These are phyloP conservation scores for Phyllopteryx taeniolatus DNA, from an alignment of 2,113 vertebrate genomes.

Conservation along the genomic window DNA sequence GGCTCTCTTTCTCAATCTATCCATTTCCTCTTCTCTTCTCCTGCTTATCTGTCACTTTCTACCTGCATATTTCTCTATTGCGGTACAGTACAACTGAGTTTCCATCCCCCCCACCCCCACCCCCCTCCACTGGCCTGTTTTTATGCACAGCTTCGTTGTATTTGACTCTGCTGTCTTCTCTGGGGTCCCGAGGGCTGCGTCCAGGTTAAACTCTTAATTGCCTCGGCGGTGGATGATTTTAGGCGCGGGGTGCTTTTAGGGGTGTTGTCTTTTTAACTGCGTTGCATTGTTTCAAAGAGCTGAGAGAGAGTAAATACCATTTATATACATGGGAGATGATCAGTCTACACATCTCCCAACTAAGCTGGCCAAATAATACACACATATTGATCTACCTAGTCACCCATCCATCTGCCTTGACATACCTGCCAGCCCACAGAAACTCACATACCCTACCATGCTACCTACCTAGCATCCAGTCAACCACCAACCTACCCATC, in stretches of 20 bases:
- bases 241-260: constrained; percentile 15
- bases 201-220: constrained; percentile 72
- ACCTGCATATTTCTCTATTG: constrained; percentile 7
- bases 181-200: constrained; percentile 57
- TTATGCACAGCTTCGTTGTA: constrained; percentile 57
- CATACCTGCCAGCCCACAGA: no score
- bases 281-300: not conserved
- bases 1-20: constrained; percentile 4
- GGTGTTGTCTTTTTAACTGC: not conserved
- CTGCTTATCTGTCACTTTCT: not conserved
- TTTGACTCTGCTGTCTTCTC: constrained; percentile 60
- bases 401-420: no score
- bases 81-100: not conserved
- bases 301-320: not conserved
- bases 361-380: no score
- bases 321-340: no score
- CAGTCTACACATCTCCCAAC: no score
- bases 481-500: no score
- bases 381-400: no score
- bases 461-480: no score
- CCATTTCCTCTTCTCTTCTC: not conserved
- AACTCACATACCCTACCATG: no score
- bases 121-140: not conserved
- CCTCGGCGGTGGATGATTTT: constrained; percentile 62
- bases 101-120: not conserved